Base-by-base conservation (phyloP, 37 sponge, comb jelly and placozoan species). In the Theonella swinhoei region DNA sequence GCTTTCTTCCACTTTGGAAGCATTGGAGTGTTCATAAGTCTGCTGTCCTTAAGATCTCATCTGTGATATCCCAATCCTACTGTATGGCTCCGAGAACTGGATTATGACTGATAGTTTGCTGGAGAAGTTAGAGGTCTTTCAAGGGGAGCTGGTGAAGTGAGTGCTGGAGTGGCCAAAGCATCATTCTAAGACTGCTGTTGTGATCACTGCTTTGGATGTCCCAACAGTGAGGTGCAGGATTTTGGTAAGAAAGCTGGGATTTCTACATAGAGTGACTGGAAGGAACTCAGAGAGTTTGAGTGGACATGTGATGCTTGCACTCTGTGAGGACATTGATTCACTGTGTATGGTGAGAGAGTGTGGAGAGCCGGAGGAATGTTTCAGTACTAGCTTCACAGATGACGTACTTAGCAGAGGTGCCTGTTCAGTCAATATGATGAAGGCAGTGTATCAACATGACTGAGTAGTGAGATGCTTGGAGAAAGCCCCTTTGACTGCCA, bases 1-100 rank as follows among this genome's bases (percentile, higher is more conserved):
- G 69, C 69, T 68, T 74, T 74, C 58, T 74, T 74, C 9, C 42
- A 35, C 28, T 39, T 38, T 47, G 43, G 42, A n/a, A 74, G 75
- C 20, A 35, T 38, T 35, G 75, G 75, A 38, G 75, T 39, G 1
- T 74, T 74, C 43, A n/a, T n/a, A n/a, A n/a, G n/a, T n/a, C n/a
- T n/a, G n/a, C n/a, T n/a, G n/a, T 60, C 22, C 19, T 19, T n/a
- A n/a, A n/a, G n/a, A n/a, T n/a, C n/a, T n/a, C n/a, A n/a, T n/a
- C n/a, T 65, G 66, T 65, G n/a, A 23, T 23, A 65, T 65, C 29
- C 66, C 66, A 65, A 26, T 65, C 4, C 66, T 65, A 47, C 54
- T 47, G 14, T 47, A 47, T 14, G 54, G 54, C 54, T 17, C 11
- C 14, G 66, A 65, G 34, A 68, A 25, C 69, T 68, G 69, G 69